phyloP scores from a whole-genome alignment of 2,888 invertebrate genomes.

The Tetramorium bicarinatum region DNA sequence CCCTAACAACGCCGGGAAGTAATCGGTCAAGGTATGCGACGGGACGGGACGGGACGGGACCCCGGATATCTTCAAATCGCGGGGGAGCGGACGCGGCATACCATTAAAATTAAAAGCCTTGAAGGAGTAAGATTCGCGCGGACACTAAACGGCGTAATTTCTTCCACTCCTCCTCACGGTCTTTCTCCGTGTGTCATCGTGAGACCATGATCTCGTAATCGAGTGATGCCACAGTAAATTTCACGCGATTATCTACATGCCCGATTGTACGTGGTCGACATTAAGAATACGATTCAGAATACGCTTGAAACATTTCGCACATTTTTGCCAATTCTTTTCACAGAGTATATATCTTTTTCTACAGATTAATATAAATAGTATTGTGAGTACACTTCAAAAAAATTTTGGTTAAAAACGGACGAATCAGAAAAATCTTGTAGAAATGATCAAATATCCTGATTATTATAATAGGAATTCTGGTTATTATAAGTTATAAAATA shows the following conservation, averaged over 20 bases:
- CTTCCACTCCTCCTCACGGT: not conserved
- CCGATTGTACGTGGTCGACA: slow-evolving; percentile 44
- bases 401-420: too few species aligned
- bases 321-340: not conserved
- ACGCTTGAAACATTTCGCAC: not conserved
- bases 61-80: slow-evolving; percentile 35
- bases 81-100: slow-evolving; percentile 68
- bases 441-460: too few species aligned
- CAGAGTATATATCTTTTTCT: not conserved
- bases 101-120: slow-evolving; percentile 79
- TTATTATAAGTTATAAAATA: too few species aligned
- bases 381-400: not conserved
- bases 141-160: slow-evolving; percentile 73
- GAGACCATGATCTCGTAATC: slow-evolving; percentile 63
- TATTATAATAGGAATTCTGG: too few species aligned
- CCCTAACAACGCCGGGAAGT: slow-evolving; percentile 52
- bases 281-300: slow-evolving; percentile 23
- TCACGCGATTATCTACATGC: slow-evolving; percentile 73
- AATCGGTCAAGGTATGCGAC: slow-evolving; percentile 46
- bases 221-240: slow-evolving; percentile 73
- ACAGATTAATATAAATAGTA: not conserved
- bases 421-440: too few species aligned
- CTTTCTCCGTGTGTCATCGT: slow-evolving; percentile 65
- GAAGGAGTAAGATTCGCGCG: slow-evolving; percentile 60
- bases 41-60: slow-evolving; percentile 31